phyloP scores from a whole-genome alignment of 2,888 invertebrate genomes.

The Drosophila imparisetae region DNA sequence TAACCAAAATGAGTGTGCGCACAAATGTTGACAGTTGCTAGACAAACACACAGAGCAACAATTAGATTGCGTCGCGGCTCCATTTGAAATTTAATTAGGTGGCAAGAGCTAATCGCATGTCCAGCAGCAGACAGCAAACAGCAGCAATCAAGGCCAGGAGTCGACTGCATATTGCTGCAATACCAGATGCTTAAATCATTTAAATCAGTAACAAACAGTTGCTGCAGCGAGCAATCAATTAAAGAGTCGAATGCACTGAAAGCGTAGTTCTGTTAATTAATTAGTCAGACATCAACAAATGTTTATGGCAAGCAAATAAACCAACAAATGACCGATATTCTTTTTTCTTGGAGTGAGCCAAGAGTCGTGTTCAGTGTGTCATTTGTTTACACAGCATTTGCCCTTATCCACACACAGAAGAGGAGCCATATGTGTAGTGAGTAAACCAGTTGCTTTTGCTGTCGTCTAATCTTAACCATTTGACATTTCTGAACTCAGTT shows the following conservation, averaged over 20 bases:
- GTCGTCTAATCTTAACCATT: conserved; percentile 21
- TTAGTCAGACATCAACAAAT: conserved; percentile 43
- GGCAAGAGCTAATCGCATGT: conserved; percentile 51
- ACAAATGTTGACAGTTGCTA: conserved; percentile 28
- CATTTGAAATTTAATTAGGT: conserved; percentile 74
- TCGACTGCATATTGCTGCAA: conserved; percentile 4
- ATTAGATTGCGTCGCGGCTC: conserved; percentile 52
- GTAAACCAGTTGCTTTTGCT: conserved; percentile 49
- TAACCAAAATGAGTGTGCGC: conserved; percentile 23
- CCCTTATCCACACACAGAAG: background rate
- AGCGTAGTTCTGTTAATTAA: conserved; percentile 42
- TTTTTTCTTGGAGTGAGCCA: background rate
- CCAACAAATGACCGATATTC: conserved; percentile 8
- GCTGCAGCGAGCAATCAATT: conserved; percentile 40
- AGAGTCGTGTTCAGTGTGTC: background rate
- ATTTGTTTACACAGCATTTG: conserved; percentile 28
- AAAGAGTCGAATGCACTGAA: conserved; percentile 33
- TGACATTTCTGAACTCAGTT: conserved; percentile 34
- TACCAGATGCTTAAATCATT: conserved; percentile 37
- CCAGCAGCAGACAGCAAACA: conserved; percentile 10
- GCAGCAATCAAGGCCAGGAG: conserved; percentile 17
- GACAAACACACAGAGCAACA: conserved; percentile 27
- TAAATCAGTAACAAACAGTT: conserved; percentile 27
- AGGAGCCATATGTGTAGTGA: conserved; percentile 35
- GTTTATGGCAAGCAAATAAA: conserved; percentile 44